A percentile compares a stretch with the other conserved stretches of the same genome.
Conservation (phyloP, 2,797 vertebrate genomes). For the Notamacropus eugenii region DNA sequence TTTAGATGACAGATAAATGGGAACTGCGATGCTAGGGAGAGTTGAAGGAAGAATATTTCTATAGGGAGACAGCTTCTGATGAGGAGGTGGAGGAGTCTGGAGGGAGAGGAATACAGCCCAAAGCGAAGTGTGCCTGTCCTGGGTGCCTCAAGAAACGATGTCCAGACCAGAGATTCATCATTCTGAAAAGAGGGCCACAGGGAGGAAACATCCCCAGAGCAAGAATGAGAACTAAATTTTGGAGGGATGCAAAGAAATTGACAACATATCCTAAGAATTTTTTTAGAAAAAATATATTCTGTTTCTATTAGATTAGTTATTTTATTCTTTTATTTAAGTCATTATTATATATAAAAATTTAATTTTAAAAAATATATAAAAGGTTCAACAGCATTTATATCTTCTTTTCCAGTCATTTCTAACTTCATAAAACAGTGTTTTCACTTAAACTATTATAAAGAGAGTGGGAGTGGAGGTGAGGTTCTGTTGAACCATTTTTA, state of each 20-base stretch:
- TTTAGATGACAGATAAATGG: too few species aligned
- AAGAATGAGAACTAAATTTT: background rate
- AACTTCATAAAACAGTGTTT: slow-evolving; percentile 46
- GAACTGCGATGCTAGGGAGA: too few species aligned
- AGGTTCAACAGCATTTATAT: slow-evolving; percentile 20
- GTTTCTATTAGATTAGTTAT: background rate
- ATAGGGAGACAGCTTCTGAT: background rate
- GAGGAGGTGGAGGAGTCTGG: background rate
- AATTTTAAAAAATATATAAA: slow-evolving; percentile 25
- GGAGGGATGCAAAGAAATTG: background rate
- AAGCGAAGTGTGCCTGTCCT: background rate
- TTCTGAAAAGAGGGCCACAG: background rate
- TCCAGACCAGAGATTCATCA: background rate
- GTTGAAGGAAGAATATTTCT: background rate
- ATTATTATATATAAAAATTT: background rate
- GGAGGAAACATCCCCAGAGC: background rate
- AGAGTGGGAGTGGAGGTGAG: background rate
- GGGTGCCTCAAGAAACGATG: background rate
- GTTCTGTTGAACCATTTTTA: background rate
- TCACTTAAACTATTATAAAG: slow-evolving; percentile 31
- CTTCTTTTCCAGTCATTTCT: slow-evolving; percentile 5
- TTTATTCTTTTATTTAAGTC: slow-evolving; percentile 28
- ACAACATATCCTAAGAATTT: background rate
- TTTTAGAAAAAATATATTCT: background rate
- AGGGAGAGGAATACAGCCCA: background rate